Evolutionary conservation across 1,140 invertebrate species (phyloP).

Genomic region (Fopius arisanus): DNA sequence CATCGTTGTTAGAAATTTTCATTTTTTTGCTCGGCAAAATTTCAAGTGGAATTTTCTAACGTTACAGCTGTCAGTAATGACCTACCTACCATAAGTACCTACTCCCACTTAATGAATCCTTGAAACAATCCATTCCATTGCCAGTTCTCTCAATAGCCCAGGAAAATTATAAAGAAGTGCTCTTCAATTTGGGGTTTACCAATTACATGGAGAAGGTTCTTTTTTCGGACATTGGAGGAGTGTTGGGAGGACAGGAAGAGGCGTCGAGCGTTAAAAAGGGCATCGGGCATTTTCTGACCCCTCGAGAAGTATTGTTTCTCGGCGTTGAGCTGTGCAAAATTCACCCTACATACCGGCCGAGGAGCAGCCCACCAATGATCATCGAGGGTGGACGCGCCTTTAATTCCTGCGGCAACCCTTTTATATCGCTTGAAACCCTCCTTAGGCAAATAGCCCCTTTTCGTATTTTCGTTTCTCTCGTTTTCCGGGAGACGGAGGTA

Average conservation of each 20-base stretch:
- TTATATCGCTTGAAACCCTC: conserved; percentile 47
- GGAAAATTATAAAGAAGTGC: background rate
- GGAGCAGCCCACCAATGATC: conserved; percentile 44
- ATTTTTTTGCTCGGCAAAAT: no score
- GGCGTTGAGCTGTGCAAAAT: conserved; percentile 18
- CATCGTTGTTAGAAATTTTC: no score
- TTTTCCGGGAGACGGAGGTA: background rate
- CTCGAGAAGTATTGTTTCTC: conserved; percentile 33
- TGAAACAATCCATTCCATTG: no score
- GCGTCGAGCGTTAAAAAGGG: conserved; percentile 30
- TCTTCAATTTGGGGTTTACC: background rate
- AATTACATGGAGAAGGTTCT: background rate
- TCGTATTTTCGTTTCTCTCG: background rate
- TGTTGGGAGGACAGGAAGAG: conserved; percentile 10
- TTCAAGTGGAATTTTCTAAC: no score
- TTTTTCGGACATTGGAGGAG: background rate
- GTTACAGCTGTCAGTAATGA: no score
- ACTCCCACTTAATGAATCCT: no score
- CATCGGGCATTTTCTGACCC: conserved; percentile 14
- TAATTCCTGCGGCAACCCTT: conserved; percentile 51
- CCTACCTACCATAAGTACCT: no score
- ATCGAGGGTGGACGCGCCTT: conserved; percentile 37
- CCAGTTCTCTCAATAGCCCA: background rate
- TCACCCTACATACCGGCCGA: background rate
- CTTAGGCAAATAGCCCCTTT: conserved; percentile 47